These are phyloP conservation scores for Geopemphigus sp. DNA, from an alignment of 1,140 invertebrate species.

Conservation along the genomic window DNA sequence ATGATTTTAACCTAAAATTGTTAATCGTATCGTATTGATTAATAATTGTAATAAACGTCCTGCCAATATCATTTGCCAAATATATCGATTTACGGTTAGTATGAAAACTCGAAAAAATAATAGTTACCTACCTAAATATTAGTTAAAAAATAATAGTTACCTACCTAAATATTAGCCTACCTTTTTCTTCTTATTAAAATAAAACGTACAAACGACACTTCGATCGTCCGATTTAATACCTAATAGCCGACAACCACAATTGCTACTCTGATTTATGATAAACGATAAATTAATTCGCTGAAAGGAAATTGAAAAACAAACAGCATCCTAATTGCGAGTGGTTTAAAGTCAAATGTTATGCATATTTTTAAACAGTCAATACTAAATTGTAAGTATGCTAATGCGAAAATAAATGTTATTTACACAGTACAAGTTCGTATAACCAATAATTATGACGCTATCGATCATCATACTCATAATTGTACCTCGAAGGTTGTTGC, in stretches of 20 bases:
- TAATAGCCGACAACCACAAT: neutral
- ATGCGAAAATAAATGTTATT: neutral
- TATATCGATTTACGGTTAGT: too few relatives aligned
- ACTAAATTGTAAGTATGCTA: constrained; percentile 7
- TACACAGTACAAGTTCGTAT: neutral
- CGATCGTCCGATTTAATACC: neutral
- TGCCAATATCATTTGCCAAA: neutral
- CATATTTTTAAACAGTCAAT: constrained; percentile 7
- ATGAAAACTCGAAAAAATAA: neutral
- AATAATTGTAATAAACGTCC: neutral
- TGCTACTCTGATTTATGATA: constrained; percentile 13
- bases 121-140: too few relatives aligned
- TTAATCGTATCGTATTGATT: too few relatives aligned
- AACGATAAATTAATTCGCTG: neutral
- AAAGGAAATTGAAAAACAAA: constrained; percentile 14
- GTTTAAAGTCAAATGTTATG: constrained; percentile 15
- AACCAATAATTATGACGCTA: too few relatives aligned
- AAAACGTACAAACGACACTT: too few relatives aligned
- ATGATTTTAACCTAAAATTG: too few relatives aligned
- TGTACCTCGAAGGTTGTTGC: too few relatives aligned
- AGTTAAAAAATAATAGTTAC: neutral
- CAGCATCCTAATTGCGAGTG: constrained; percentile 3
- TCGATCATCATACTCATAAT: too few relatives aligned
- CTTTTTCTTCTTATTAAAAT: neutral
- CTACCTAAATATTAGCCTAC: neutral